A percentile compares a stretch with the other conserved stretches of the same genome.
Evolutionary conservation across 2,888 invertebrate species (phyloP).

Genomic region (Drosophila prolongata): DNA sequence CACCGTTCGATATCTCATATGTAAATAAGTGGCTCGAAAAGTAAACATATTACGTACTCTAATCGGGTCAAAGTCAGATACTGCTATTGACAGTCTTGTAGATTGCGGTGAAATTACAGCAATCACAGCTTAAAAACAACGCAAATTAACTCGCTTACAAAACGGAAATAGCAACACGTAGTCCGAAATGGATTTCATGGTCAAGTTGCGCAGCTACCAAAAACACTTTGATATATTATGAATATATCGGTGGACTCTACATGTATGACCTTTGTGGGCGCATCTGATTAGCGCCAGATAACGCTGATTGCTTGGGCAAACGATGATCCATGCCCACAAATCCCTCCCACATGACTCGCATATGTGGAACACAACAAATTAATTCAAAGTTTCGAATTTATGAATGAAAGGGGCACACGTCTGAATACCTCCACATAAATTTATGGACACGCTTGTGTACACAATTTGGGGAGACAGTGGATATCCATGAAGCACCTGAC

Average conservation of each 20-base stretch:
- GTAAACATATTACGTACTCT: slow-evolving; percentile 38
- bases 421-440: neutral
- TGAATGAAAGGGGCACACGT: slow-evolving; percentile 60
- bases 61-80: slow-evolving; percentile 76
- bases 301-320: slow-evolving; percentile 65
- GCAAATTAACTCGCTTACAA: slow-evolving; percentile 74
- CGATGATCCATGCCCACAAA: slow-evolving; percentile 49
- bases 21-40: slow-evolving; percentile 27
- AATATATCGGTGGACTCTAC: neutral
- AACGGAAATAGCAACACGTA: slow-evolving; percentile 77
- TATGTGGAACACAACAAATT: slow-evolving; percentile 14
- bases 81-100: slow-evolving; percentile 25
- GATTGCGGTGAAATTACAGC: slow-evolving; percentile 61
- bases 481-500: slow-evolving; percentile 51
- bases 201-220: slow-evolving; percentile 61
- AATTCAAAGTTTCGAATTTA: slow-evolving; percentile 52
- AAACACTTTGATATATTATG: slow-evolving; percentile 21
- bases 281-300: slow-evolving; percentile 64
- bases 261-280: slow-evolving; percentile 42
- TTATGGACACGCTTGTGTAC: neutral
- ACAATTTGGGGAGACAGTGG: slow-evolving; percentile 2
- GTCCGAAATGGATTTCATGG: slow-evolving; percentile 70
- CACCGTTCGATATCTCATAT: neutral
- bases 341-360: slow-evolving; percentile 11
- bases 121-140: slow-evolving; percentile 43